A percentile compares a stretch with the other conserved stretches of the same genome.
These are phyloP conservation scores for Petaurus breviceps DNA, from an alignment of 2,113 vertebrate genomes.

Conservation along the genomic window DNA sequence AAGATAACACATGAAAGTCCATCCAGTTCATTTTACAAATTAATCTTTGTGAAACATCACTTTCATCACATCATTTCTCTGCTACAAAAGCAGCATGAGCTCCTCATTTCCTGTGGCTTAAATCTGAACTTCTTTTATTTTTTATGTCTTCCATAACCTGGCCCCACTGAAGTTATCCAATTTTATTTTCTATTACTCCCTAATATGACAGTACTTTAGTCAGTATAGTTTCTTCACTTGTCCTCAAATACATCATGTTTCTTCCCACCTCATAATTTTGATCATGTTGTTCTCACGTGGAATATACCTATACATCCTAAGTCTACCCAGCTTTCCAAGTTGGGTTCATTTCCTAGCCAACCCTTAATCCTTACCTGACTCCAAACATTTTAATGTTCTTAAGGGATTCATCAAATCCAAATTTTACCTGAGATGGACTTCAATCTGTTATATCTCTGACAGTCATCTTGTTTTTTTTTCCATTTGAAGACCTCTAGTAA, in stretches of 20 bases:
- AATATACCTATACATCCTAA: neutral
- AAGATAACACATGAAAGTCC: neutral
- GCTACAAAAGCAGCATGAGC: neutral
- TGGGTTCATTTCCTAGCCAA: neutral
- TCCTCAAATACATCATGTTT: neutral
- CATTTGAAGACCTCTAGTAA: neutral
- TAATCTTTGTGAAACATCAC: neutral
- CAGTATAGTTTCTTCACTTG: slow-evolving; percentile 4
- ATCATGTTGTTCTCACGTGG: neutral
- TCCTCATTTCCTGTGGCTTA: neutral
- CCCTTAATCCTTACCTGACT: neutral
- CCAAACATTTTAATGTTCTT: neutral
- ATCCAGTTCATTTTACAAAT: neutral
- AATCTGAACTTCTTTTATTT: neutral
- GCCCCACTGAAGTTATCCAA: neutral
- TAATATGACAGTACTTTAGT: neutral
- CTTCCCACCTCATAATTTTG: neutral
- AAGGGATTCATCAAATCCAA: neutral
- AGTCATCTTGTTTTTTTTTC: neutral
- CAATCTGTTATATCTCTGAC: neutral
- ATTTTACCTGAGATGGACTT: neutral
- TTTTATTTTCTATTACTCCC: neutral
- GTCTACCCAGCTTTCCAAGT: neutral
- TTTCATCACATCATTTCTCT: neutral
- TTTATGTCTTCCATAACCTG: neutral